Evolutionary conservation across 2,888 invertebrate genomes (phyloP).

Genomic region (Drosophila anceps): DNA sequence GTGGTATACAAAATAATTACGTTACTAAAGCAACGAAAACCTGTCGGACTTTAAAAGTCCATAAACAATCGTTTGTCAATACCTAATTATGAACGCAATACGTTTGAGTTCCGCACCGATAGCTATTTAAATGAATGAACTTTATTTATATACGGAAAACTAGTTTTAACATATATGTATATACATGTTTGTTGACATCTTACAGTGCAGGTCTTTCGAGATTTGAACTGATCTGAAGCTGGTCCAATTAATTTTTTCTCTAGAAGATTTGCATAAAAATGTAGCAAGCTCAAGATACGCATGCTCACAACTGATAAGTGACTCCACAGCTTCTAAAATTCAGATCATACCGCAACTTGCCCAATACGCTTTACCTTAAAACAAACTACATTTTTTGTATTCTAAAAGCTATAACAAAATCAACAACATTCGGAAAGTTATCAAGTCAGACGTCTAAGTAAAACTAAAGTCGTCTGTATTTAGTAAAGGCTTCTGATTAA

Average conservation of each 20-base stretch:
- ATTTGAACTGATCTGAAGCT: constrained; percentile 35
- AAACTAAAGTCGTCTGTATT: background rate
- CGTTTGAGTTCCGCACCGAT: constrained; percentile 68
- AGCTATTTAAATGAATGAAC: constrained; percentile 62
- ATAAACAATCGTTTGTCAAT: constrained; percentile 36
- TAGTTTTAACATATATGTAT: constrained; percentile 37
- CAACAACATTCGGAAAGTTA: background rate
- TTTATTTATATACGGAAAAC: constrained; percentile 65
- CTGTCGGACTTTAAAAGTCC: constrained; percentile 34
- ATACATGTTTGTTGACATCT: constrained; percentile 42
- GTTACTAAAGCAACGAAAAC: constrained; percentile 30
- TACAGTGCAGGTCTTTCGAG: constrained; percentile 70
- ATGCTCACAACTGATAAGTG: constrained; percentile 3
- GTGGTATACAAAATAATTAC: constrained; percentile 5
- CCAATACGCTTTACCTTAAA: background rate
- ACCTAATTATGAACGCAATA: constrained; percentile 58
- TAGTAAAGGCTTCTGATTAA: background rate
- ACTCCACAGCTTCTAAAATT: constrained; percentile 1
- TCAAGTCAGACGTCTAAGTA: background rate
- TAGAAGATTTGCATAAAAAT: constrained; percentile 53
- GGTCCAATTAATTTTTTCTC: constrained; percentile 48
- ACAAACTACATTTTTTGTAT: constrained; percentile 4
- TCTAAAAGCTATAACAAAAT: background rate
- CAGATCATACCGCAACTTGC: constrained; percentile 17
- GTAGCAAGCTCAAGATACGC: constrained; percentile 7